Conservation (phyloP, 2,797 vertebrate species). For the Manis pentadactyla region DNA sequence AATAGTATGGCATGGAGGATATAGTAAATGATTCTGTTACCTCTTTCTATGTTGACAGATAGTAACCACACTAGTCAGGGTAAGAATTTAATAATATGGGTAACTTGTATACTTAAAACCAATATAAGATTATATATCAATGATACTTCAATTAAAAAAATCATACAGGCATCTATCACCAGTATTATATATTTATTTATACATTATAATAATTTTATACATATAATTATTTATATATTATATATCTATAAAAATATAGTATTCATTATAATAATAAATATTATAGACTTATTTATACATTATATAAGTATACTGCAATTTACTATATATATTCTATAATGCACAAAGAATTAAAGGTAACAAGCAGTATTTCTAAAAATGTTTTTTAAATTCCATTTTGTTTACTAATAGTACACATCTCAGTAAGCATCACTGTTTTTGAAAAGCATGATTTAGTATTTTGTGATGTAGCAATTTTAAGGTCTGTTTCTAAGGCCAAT, state of each 20-base stretch:
- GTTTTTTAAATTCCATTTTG: background rate
- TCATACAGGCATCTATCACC: background rate
- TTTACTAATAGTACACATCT: background rate
- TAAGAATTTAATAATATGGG: too few relatives aligned
- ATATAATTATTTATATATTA: too few relatives aligned
- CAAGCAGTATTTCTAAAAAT: background rate
- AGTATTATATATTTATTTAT: background rate
- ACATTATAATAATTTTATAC: background rate
- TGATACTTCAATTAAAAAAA: too few relatives aligned
- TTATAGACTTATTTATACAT: too few relatives aligned
- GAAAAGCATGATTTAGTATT: background rate
- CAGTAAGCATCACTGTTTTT: background rate
- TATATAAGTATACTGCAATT: background rate
- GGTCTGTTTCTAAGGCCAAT: background rate
- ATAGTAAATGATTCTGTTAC: too few relatives aligned
- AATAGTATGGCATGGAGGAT: too few relatives aligned
- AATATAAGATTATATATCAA: too few relatives aligned
- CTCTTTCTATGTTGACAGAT: too few relatives aligned
- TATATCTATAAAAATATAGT: too few relatives aligned
- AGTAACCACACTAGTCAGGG: too few relatives aligned
- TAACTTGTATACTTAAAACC: too few relatives aligned
- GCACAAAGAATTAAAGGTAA: background rate
- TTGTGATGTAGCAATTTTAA: background rate
- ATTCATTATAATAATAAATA: too few relatives aligned
- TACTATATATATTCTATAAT: background rate